A percentile compares a stretch with the other conserved stretches of the same genome.
Conservation (phyloP, 1,140 invertebrate genomes). For the Calosoma granatense region DNA sequence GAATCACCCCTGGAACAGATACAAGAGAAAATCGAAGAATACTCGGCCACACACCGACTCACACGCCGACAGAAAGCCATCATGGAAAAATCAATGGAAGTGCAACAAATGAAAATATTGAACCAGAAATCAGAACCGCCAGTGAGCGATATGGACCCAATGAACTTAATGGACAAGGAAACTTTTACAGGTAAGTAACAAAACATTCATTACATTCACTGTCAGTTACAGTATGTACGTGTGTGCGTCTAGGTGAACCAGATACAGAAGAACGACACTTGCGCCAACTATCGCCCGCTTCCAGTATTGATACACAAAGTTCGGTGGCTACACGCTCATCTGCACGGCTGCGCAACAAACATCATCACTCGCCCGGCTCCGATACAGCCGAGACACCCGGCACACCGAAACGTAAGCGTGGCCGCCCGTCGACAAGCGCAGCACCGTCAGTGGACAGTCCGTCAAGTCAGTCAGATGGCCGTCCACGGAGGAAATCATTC, state of each 20-base stretch:
- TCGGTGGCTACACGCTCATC: not conserved
- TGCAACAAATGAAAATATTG: not conserved
- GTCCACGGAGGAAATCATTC: not conserved
- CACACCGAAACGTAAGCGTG: not conserved
- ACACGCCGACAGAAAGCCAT: not conserved
- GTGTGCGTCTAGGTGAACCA: too few species aligned
- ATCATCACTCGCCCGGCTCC: not conserved
- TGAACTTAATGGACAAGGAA: not conserved
- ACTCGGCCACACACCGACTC: not conserved
- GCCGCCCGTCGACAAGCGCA: not conserved
- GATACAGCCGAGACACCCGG: not conserved
- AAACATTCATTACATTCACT: too few species aligned
- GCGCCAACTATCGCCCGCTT: not conserved
- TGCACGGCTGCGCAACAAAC: not conserved
- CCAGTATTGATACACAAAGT: not conserved
- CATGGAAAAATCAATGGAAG: constrained; percentile 2
- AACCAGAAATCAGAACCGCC: constrained; percentile 1
- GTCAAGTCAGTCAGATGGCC: not conserved
- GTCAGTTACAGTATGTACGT: too few species aligned
- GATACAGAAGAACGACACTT: not conserved
- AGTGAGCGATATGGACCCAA: not conserved
- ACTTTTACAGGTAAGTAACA: constrained; percentile 1
- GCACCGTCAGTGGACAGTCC: not conserved
- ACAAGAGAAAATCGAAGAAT: not conserved
- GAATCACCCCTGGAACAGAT: not conserved